Conservation (phyloP, 2,888 invertebrate species). For the Cantharis lateralis region DNA sequence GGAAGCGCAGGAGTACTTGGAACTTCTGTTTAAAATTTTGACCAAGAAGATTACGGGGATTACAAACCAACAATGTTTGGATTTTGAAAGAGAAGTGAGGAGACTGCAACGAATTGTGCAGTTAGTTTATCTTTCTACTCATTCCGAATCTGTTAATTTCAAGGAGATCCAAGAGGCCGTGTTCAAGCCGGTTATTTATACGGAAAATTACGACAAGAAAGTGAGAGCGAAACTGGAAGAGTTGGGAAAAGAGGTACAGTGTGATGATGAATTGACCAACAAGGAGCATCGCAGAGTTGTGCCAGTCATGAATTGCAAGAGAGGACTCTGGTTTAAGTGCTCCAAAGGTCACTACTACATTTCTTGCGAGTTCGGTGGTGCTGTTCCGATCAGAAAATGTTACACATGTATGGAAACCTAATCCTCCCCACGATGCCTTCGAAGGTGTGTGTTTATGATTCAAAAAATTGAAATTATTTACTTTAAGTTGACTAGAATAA, state of each 20-base stretch:
- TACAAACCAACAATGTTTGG: not conserved
- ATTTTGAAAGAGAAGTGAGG: not conserved
- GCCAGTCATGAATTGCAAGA: not conserved
- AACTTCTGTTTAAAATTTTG: not conserved
- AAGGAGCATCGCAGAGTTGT: not conserved
- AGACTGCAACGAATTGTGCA: not conserved
- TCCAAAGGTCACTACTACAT: too few species aligned
- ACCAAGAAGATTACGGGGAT: not conserved
- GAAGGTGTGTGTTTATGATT: too few species aligned
- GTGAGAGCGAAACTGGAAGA: not conserved
- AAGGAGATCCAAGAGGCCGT: not conserved
- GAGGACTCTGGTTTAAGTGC: too few species aligned
- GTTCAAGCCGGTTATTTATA: not conserved
- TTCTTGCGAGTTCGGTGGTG: too few species aligned
- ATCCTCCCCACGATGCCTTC: too few species aligned
- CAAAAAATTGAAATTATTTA: too few species aligned
- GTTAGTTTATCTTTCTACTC: not conserved
- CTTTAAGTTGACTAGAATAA: too few species aligned
- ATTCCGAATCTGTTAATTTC: not conserved
- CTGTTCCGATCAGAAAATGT: too few species aligned
- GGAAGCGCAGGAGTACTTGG: not conserved
- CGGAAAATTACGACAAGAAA: not conserved
- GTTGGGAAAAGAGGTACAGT: not conserved
- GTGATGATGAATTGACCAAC: not conserved
- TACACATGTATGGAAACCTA: too few species aligned